phyloP scores from a whole-genome alignment of 2,113 vertebrate genomes.

The Galeopterus variegatus region DNA sequence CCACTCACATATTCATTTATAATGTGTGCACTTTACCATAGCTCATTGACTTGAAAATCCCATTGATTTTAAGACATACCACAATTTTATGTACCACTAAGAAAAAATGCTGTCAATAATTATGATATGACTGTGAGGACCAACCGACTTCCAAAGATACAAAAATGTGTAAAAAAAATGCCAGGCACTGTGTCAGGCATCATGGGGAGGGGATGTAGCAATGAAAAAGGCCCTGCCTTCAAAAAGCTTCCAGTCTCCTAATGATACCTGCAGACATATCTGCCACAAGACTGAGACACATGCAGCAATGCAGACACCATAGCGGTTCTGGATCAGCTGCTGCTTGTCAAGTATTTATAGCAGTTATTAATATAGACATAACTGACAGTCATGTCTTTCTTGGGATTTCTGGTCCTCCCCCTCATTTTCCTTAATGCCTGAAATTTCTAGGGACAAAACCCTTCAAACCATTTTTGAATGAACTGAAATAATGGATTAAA shows the following conservation, averaged over 20 bases:
- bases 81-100: conserved; percentile 45
- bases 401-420: conserved; percentile 53
- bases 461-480: conserved; percentile 68
- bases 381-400: conserved; percentile 43
- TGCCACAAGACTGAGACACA: background rate
- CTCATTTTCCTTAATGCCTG: conserved; percentile 59
- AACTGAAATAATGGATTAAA: conserved; percentile 65
- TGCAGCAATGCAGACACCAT: background rate
- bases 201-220: background rate
- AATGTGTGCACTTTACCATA: background rate
- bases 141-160: conserved; percentile 34
- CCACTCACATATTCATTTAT: background rate
- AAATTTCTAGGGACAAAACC: conserved; percentile 71
- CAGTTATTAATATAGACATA: conserved; percentile 59
- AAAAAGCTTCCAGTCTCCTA: background rate
- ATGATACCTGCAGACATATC: background rate
- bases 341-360: conserved; percentile 8
- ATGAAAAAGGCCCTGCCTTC: conserved; percentile 31
- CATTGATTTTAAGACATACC: conserved; percentile 26
- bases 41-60: background rate
- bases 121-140: background rate
- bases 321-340: conserved; percentile 24
- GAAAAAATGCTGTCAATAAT: conserved; percentile 14
- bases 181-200: background rate
- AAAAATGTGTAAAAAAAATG: background rate